Evolutionary conservation across 92 coral and sea anemone species (phyloP).

Genomic region (Actinernus sp.): DNA sequence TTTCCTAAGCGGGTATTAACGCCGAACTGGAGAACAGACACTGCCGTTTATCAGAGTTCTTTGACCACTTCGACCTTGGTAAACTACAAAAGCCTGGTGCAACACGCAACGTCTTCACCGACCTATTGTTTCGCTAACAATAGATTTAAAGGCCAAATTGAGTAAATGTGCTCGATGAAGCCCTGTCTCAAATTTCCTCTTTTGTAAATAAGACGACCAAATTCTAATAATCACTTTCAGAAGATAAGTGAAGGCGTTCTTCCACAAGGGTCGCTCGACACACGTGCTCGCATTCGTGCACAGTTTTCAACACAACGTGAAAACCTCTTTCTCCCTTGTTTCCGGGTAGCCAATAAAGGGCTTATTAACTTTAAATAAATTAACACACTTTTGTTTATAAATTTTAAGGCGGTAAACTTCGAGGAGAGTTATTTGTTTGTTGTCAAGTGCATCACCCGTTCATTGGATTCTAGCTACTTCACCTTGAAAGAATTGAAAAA

Average conservation of each 20-base stretch:
- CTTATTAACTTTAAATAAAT: conserved; percentile 4
- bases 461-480: too few relatives aligned
- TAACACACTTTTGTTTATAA: background rate
- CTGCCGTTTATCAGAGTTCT: background rate
- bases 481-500: too few relatives aligned
- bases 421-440: too few relatives aligned
- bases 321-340: background rate
- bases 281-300: background rate
- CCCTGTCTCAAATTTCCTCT: conserved; percentile 11
- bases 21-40: background rate
- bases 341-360: conserved; percentile 11
- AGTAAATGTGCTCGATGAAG: conserved; percentile 28
- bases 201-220: conserved; percentile 7
- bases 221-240: background rate
- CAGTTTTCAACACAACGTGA: conserved; percentile 31
- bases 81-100: background rate
- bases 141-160: conserved; percentile 14
- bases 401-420: background rate
- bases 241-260: conserved; percentile 7
- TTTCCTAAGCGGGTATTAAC: background rate
- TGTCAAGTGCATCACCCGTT: too few relatives aligned
- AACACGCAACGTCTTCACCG: conserved; percentile 36
- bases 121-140: conserved; percentile 10
- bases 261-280: background rate
- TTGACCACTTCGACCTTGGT: conserved; percentile 48